These are phyloP conservation scores for Clarias platycephalus DNA, from an alignment of 2,797 vertebrate genomes.

Conservation along the genomic window DNA sequence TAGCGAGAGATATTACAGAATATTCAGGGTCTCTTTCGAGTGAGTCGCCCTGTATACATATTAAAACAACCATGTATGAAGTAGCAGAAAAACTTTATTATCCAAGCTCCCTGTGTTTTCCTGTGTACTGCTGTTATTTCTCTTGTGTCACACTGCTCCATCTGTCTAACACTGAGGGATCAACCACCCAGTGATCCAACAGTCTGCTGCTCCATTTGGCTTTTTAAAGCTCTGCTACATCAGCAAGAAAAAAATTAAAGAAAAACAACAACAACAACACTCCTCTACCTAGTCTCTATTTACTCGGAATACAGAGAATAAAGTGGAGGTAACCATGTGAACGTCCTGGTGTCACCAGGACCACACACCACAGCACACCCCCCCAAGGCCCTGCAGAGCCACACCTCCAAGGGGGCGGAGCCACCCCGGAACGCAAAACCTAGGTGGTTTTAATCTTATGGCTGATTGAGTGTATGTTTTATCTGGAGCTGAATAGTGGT, in stretches of 20 bases:
- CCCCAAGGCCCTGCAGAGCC: too few relatives aligned
- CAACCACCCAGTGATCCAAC: constrained; percentile 30
- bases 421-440: too few relatives aligned
- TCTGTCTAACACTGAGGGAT: constrained; percentile 35
- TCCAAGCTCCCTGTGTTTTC: neutral
- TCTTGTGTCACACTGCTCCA: constrained; percentile 31
- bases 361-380: too few relatives aligned
- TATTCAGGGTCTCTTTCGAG: too few relatives aligned
- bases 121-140: constrained; percentile 27
- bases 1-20: too few relatives aligned
- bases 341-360: too few relatives aligned
- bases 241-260: neutral
- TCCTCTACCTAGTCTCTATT: neutral
- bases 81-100: neutral
- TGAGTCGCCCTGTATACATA: neutral
- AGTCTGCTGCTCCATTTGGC: neutral
- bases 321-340: too few relatives aligned
- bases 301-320: too few relatives aligned
- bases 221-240: constrained; percentile 3
- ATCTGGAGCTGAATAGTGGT: neutral
- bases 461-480: neutral
- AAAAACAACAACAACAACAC: neutral
- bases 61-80: neutral
- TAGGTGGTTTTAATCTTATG: too few relatives aligned
- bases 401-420: too few relatives aligned